phyloP scores from a whole-genome alignment of 2,113 vertebrate genomes.

The Myrmecobius fasciatus region DNA sequence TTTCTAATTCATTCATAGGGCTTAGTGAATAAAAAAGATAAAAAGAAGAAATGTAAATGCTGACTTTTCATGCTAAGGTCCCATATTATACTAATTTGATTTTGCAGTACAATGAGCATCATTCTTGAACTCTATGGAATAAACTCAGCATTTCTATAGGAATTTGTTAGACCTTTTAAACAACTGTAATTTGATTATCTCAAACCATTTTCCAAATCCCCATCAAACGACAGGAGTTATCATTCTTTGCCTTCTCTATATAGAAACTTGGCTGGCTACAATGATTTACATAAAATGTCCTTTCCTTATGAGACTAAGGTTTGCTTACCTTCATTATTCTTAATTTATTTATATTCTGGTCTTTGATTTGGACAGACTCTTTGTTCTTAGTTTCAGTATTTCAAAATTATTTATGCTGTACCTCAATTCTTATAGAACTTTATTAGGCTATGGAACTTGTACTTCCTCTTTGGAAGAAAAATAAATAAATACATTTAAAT shows the following conservation, averaged over 20 bases:
- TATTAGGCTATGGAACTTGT: conserved; percentile 20
- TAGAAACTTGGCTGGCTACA: conserved; percentile 58
- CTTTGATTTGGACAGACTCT: conserved; percentile 52
- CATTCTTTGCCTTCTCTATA: conserved; percentile 45
- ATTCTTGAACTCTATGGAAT: conserved; percentile 45
- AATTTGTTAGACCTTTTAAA: conserved; percentile 53
- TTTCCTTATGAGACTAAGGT: conserved; percentile 54
- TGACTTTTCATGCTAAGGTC: conserved; percentile 50
- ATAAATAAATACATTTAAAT: conserved; percentile 53
- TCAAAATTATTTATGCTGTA: conserved; percentile 57
- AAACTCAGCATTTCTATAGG: conserved; percentile 35
- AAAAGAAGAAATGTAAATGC: conserved; percentile 43
- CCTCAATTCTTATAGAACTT: conserved; percentile 51
- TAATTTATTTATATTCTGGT: conserved; percentile 56
- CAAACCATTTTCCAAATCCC: conserved; percentile 56
- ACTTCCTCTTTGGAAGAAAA: conserved; percentile 31
- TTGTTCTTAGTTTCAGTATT: conserved; percentile 58
- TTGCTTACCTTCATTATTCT: conserved; percentile 69
- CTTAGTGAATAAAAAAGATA: conserved; percentile 31
- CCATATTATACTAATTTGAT: conserved; percentile 17
- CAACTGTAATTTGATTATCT: conserved; percentile 57
- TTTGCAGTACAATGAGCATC: conserved; percentile 4
- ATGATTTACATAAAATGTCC: conserved; percentile 60
- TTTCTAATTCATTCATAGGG: conserved; percentile 27
- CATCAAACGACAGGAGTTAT: conserved; percentile 47